phyloP scores from a whole-genome alignment of 2,797 vertebrate genomes.

The Melanotaenia maccullochi region DNA sequence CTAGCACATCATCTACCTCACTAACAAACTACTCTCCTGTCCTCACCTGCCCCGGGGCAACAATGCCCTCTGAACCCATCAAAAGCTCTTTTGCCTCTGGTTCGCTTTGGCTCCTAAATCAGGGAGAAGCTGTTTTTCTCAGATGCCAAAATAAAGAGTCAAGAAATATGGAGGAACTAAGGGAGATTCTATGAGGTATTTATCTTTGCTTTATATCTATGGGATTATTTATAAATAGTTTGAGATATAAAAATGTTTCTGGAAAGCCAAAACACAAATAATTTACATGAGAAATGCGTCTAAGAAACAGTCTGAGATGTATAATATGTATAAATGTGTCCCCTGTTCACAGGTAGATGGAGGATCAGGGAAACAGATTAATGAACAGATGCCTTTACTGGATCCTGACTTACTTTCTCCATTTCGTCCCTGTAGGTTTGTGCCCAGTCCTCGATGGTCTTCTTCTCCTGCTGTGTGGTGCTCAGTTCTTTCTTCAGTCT shows the following conservation, averaged over 20 bases:
- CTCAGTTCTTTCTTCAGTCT: conserved; percentile 89
- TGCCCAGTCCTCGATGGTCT: conserved; percentile 91
- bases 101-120: conserved; percentile 60
- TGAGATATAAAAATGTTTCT: not conserved
- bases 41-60: conserved; percentile 72
- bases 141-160: conserved; percentile 17
- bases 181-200: not conserved
- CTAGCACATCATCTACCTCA: conserved; percentile 29
- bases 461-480: conserved; percentile 91
- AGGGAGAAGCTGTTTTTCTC: conserved; percentile 48
- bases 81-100: conserved; percentile 29
- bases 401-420: conserved; percentile 83
- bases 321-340: not conserved
- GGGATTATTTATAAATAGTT: not conserved
- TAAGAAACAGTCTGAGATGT: not conserved
- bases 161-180: not conserved
- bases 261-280: not conserved
- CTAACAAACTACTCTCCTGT: conserved; percentile 37
- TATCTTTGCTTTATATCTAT: conserved; percentile 4
- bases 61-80: conserved; percentile 56
- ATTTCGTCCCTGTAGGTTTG: conserved; percentile 92
- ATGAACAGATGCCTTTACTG: not conserved
- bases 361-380: not conserved
- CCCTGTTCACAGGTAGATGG: not conserved
- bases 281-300: not conserved